These are phyloP conservation scores for Taphrorychus bicolor DNA, from an alignment of 2,888 invertebrate species.

Conservation along the genomic window DNA sequence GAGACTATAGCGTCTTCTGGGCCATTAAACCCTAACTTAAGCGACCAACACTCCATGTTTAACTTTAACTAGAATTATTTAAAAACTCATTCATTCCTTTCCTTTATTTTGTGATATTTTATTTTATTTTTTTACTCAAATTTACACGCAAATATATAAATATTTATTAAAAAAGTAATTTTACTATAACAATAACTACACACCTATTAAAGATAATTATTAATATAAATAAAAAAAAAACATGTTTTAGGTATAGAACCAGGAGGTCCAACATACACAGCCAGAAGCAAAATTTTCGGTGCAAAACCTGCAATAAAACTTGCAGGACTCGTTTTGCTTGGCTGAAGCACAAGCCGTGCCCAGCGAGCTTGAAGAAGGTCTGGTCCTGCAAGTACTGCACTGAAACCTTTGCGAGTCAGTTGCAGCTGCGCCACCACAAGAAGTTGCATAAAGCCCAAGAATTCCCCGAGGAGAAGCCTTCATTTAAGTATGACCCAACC, in stretches of 20 bases:
- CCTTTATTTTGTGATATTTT: constrained; percentile 20
- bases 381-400: constrained; percentile 34
- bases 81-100: too few relatives aligned
- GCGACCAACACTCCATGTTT: constrained; percentile 12
- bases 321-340: background rate
- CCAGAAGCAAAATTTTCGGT: too few relatives aligned
- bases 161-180: too few relatives aligned
- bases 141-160: too few relatives aligned
- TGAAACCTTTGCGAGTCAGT: constrained; percentile 10
- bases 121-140: too few relatives aligned
- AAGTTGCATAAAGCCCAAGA: constrained; percentile 24
- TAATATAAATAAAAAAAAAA: too few relatives aligned
- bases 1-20: background rate
- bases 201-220: too few relatives aligned
- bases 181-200: too few relatives aligned
- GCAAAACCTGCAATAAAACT: too few relatives aligned
- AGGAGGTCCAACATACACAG: too few relatives aligned
- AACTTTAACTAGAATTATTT: constrained; percentile 2
- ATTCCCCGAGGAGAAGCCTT: constrained; percentile 33
- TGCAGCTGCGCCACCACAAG: constrained; percentile 23
- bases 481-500: constrained; percentile 49
- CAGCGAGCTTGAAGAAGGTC: too few relatives aligned
- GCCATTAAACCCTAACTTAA: background rate
- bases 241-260: too few relatives aligned
- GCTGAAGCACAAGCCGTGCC: background rate